Evolutionary conservation across 92 coral and sea anemone species (phyloP).

Genomic region (Isaurus tuberculatus): DNA sequence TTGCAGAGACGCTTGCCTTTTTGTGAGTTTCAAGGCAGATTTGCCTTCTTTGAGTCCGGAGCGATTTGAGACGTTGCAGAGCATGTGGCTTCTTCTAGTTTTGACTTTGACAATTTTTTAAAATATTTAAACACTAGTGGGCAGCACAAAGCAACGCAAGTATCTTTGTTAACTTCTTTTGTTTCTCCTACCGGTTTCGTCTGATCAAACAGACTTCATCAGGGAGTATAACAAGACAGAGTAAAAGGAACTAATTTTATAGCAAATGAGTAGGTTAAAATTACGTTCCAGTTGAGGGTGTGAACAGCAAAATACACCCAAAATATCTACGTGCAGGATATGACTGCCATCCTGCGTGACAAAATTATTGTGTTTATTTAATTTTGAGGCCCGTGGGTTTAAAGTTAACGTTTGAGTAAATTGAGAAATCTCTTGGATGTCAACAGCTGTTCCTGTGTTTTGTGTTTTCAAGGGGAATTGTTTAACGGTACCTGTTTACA

Average conservation of each 20-base stretch:
- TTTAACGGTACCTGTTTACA: no score
- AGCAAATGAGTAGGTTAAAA: background rate
- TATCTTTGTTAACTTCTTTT: background rate
- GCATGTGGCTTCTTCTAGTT: background rate
- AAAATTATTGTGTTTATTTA: no score
- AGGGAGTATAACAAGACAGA: constrained; percentile 16
- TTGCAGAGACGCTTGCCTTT: background rate
- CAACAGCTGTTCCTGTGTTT: no score
- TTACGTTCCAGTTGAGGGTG: background rate
- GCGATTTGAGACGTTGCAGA: background rate
- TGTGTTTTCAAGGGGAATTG: no score
- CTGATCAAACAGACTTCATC: background rate
- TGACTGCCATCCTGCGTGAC: no score
- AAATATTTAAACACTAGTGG: background rate
- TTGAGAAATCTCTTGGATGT: no score
- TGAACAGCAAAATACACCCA: no score
- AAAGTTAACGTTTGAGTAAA: no score
- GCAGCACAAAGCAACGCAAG: constrained; percentile 1
- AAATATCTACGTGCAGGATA: no score
- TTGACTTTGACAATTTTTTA: background rate
- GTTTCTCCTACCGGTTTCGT: constrained; percentile 9
- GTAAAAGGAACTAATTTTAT: background rate
- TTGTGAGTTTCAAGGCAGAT: background rate
- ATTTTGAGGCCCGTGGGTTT: no score
- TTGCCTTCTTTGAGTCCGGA: background rate